A percentile compares a stretch with the other conserved stretches of the same genome.
phyloP scores from a whole-genome alignment of 2,113 vertebrate species.

The Mobula hypostoma region DNA sequence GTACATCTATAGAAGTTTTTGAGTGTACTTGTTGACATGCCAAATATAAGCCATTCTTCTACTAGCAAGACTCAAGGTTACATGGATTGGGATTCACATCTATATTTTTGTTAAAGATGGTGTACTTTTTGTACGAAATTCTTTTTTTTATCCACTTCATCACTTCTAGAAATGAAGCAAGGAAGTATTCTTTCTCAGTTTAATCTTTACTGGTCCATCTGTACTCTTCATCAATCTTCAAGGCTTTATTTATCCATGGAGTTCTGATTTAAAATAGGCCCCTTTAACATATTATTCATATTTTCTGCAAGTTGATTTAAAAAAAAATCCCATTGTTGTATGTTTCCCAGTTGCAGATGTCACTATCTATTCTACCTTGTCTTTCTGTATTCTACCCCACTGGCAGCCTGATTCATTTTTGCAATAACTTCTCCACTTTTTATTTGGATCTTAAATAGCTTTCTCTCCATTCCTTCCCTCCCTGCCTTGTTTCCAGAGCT shows the following conservation, averaged over 20 bases:
- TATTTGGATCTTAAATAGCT: neutral
- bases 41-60: neutral
- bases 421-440: neutral
- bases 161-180: neutral
- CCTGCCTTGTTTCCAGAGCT: neutral
- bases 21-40: too few relatives aligned
- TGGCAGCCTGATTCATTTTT: neutral
- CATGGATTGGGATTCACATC: too few relatives aligned
- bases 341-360: too few relatives aligned
- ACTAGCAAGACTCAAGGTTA: neutral
- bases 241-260: neutral
- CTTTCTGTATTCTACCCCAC: neutral
- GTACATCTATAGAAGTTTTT: too few relatives aligned
- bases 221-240: neutral
- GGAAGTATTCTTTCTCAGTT: neutral
- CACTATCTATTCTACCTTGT: too few relatives aligned
- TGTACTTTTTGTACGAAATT: neutral
- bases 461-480: neutral
- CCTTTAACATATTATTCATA: neutral
- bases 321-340: too few relatives aligned
- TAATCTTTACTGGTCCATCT: neutral
- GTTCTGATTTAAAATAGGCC: neutral
- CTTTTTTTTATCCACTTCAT: neutral
- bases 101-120: neutral
- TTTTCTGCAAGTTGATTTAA: neutral